Evolutionary conservation across 2,113 vertebrate species (phyloP), one percentile per base, ranked within the genome.

Genomic region (Riparia riparia): DNA sequence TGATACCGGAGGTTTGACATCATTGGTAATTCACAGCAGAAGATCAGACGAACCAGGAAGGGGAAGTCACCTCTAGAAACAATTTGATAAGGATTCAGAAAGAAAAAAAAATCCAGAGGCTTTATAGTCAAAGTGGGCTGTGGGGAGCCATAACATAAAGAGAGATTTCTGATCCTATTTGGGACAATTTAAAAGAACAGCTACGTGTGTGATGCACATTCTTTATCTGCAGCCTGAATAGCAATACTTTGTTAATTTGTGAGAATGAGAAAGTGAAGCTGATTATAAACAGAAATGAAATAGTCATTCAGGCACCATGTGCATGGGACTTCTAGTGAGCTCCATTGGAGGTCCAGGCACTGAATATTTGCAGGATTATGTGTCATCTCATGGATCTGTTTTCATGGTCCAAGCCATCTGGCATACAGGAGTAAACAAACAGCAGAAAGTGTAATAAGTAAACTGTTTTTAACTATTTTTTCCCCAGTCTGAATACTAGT

Each of bases 351-450:
- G 88, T 96, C 93, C 61, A 63, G 88, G 88, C 93, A 79, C 80
- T 1, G 93, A 95, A 93, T 95, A 68, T 83, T 93, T 96, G 80
- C 80, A 95, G 92, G 88, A 89, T 93, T 96, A 71, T 96, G 79
- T 92, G 88, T 96, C 92, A 90, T 93, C 85, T 94, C 5, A 0
- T 86, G 90, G 95, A 95, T 90, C 90, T 96, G 90, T 95, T 97
- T 97, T 90, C 85, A 86, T 0, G 1, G 91, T 95, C 95, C 60
- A 92, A 94, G 88, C 93, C 88, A 93, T 96, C 95, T 96, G 95
- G 92, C 95, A 86, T 56, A 74, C 57, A 96, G 94, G 65, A 86
- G 60, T 94, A 97, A 97, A 95, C 82, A 95, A 96, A 96, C 93
- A 96, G 82, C 71, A 90, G 64, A 94, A 92, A 90, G 90, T 22